Evolutionary conservation across 2,888 invertebrate species (phyloP).

Genomic region (Strigamia crassipes): DNA sequence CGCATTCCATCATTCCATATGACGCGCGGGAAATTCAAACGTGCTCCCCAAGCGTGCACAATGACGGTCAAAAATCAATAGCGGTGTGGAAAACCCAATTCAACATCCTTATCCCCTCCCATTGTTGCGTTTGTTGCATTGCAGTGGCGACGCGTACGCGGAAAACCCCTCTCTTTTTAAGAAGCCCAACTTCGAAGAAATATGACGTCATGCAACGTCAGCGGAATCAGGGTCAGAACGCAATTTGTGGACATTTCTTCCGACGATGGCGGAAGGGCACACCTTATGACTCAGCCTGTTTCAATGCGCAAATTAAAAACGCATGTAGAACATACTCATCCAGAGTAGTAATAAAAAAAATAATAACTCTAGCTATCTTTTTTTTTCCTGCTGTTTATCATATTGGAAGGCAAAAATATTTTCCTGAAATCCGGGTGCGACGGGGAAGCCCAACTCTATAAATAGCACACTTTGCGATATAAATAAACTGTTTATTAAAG

Average conservation of each 20-base stretch:
- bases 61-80: neutral
- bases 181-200: neutral
- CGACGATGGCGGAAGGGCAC: conserved; percentile 18
- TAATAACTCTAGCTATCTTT: neutral
- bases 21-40: conserved; percentile 11
- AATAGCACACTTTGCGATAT: neutral
- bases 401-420: neutral
- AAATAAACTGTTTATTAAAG: neutral
- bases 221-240: neutral
- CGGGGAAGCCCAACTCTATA: neutral
- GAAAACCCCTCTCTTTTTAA: neutral
- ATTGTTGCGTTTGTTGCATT: neutral
- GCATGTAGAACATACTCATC: neutral
- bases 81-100: neutral
- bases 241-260: conserved; percentile 16
- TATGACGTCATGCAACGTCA: conserved; percentile 10
- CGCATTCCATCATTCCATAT: conserved; percentile 4
- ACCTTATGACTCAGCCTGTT: neutral
- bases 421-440: neutral
- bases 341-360: neutral
- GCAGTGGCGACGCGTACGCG: neutral
- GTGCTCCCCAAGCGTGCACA: neutral
- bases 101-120: conserved; percentile 6
- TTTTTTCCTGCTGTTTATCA: neutral
- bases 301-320: neutral